These are phyloP conservation scores for Diarsia brunnea DNA, from an alignment of 2,888 invertebrate genomes.

Conservation along the genomic window DNA sequence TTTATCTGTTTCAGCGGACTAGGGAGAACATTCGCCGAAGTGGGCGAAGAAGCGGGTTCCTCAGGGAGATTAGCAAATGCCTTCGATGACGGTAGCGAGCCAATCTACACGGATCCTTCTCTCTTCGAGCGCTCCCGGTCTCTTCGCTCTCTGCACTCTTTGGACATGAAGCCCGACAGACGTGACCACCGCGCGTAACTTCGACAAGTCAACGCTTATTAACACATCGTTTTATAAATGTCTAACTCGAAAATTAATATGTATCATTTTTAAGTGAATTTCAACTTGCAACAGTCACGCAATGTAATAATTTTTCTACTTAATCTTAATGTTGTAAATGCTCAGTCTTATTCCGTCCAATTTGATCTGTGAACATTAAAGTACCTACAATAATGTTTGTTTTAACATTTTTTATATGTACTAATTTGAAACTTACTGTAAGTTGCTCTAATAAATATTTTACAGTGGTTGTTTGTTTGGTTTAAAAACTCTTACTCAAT, in stretches of 20 bases:
- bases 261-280: conserved; percentile 33
- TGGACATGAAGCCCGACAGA: conserved; percentile 89
- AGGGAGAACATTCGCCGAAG: conserved; percentile 85
- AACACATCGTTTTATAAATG: conserved; percentile 46
- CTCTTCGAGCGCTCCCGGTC: conserved; percentile 96
- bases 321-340: conserved; percentile 74
- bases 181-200: conserved; percentile 84
- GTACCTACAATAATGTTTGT: conserved; percentile 59
- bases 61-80: conserved; percentile 87
- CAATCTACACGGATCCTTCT: conserved; percentile 98
- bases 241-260: conserved; percentile 60
- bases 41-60: conserved; percentile 87
- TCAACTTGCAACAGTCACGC: conserved; percentile 32
- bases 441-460: conserved; percentile 86
- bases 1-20: conserved; percentile 78
- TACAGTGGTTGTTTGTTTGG: conserved; percentile 75
- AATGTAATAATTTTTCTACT: conserved; percentile 31
- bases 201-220: conserved; percentile 43
- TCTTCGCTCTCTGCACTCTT: conserved; percentile 92
- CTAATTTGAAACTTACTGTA: conserved; percentile 79
- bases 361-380: conserved; percentile 48
- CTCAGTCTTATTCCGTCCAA: conserved; percentile 79
- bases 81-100: conserved; percentile 97
- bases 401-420: conserved; percentile 72
- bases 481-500: neutral